Evolutionary conservation across 2,888 invertebrate species (phyloP), one percentile per base, ranked within the genome.

Genomic region (Anarsia innoxiella): DNA sequence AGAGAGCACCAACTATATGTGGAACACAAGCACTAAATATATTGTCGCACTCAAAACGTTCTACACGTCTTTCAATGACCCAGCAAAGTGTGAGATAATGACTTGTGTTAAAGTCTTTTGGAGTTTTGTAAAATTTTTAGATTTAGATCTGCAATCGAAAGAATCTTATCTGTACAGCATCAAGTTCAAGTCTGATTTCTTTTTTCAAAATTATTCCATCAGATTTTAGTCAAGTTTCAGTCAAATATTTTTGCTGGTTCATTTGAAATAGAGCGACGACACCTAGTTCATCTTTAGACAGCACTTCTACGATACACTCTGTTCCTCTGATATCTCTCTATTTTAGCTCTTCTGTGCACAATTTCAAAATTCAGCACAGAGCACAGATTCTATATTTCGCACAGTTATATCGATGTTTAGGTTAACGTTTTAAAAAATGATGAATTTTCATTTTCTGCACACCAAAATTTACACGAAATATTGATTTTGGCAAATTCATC

Each of bases 1-100:
- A 56, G 70, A 60, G 66, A 69, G 71, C 78, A 78, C 78, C 66
- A 63, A 73, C 66, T 68, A n/a, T n/a, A 75, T 46, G 48, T 75
- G 66, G 71, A 61, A 76, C 79, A 79, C 77, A 2, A 26, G 37
- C 35, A 41, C 27, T 19, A 62, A 52, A 51, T 49, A 37, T 12
- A 15, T 41, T 44, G 46, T 46, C 23, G 29, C 40, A 40, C 29
- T 40, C 36, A 45, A 42, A 37, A 36, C 35, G 33, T 33, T 33
- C 10, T n/a, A 33, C 33, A 33, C 33, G 33, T 23, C 10, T 32
- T 19, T 23, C n/a, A n/a, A 32, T 3, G 12, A 23, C 6, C 8
- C 13, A 23, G 25, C 12, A 12, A 33, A 25, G 2, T 2, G 3
- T 14, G 13, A 12, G 33, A 33, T 9, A 14, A 11, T 12, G 6